Base-by-base conservation (phyloP, 2,113 vertebrate genomes). In the Bolborhynchus lineola region DNA sequence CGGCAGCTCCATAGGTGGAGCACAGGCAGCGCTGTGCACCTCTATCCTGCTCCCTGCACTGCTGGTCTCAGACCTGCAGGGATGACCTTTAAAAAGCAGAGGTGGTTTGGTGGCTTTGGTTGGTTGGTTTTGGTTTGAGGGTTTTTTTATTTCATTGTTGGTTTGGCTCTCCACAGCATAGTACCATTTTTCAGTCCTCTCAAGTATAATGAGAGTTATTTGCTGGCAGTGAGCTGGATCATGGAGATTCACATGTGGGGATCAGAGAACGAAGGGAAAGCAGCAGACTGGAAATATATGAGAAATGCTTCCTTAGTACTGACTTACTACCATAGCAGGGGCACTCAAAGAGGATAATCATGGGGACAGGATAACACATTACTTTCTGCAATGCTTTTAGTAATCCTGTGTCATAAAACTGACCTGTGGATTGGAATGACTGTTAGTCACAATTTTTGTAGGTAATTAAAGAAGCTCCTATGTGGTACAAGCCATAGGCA, bases 71-170 rank as follows among this genome's bases (percentile, higher is more conserved):
- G 86, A 92, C 50, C 44, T 64, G 78, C 94, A 87, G 75, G 13
- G 49, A 71, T 92, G 74, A 92, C 90, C 90, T 94, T 94, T 93
- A 80, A 52, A 89, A 85, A 60, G 35, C 3, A 87, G 41, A 78
- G 33, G 47, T 16, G 13, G 4, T 29, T 29, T 10, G 7, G 13
- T 4, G 33, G 33, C 31, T 59, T 23, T 35, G 57, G 13, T 35
- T 23, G 57, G 20, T 35, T 59, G 13, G 16, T 25, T 33, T 25
- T 37, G 35, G 19, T 35, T 35, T 2, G 17, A n/a, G 33, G 7
- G 35, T 33, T 81, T 29, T 81, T 29, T 7, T n/a, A 59, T 59
- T 59, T 59, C 57, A 24, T 23, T 59, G 33, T 10, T 35, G 21
- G 16, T 59, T 59, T 59, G 57, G 14, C 16, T 49, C 70, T 33